phyloP scores from a whole-genome alignment of 1,140 invertebrate species.

The Choristoneura fumiferana region DNA sequence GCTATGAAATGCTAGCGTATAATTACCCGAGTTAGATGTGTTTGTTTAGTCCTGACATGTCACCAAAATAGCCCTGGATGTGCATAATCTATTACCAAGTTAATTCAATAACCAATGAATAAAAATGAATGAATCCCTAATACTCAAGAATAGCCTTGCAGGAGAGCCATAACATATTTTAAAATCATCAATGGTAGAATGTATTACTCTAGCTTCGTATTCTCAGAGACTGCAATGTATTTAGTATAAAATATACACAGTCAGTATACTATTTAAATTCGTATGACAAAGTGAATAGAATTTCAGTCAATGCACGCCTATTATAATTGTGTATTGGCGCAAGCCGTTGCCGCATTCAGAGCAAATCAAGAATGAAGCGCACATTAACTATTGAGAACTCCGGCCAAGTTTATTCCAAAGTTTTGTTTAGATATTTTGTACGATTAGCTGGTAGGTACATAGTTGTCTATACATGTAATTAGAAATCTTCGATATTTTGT shows the following conservation, averaged over 20 bases:
- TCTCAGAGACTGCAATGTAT: background rate
- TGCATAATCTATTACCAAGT: no score
- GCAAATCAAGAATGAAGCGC: constrained; percentile 65
- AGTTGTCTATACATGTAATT: no score
- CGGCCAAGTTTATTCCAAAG: constrained; percentile 23
- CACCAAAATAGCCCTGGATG: no score
- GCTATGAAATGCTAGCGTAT: no score
- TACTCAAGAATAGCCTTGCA: no score
- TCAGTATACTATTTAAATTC: background rate
- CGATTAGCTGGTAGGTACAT: background rate
- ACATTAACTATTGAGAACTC: constrained; percentile 68
- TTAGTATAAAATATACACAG: constrained; percentile 15
- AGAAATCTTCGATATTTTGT: no score
- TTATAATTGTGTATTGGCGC: constrained; percentile 40
- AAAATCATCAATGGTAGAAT: no score
- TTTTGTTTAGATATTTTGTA: constrained; percentile 12
- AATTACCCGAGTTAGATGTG: no score
- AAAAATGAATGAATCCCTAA: no score
- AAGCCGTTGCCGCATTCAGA: constrained; percentile 53
- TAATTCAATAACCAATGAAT: no score
- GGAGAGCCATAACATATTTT: no score
- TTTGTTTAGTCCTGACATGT: no score
- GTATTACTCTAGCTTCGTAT: background rate
- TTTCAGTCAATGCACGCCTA: constrained; percentile 55
- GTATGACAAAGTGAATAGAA: constrained; percentile 7